These are phyloP conservation scores for Shargacucullia verbasci DNA, from an alignment of 2,888 invertebrate genomes.

Conservation along the genomic window DNA sequence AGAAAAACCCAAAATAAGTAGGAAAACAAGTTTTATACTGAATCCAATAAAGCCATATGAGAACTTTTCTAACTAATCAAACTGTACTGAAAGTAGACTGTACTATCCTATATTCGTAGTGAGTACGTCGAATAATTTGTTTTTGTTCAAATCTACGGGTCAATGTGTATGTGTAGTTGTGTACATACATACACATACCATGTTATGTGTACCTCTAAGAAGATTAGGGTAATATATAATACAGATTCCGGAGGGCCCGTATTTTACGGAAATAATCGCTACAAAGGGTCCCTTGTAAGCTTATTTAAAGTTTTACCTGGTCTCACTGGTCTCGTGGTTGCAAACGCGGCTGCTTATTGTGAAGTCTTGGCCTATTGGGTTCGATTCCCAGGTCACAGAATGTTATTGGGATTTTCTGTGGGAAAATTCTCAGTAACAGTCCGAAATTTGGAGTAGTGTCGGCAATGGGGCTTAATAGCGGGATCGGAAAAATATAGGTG, in stretches of 20 bases:
- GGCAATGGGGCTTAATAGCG: too few species aligned
- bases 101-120: conserved; percentile 18
- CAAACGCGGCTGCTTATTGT: too few species aligned
- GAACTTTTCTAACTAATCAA: conserved; percentile 49
- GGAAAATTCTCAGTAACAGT: too few species aligned
- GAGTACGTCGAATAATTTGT: conserved; percentile 24
- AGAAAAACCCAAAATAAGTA: conserved; percentile 23
- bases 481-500: too few species aligned
- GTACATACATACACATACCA: too few species aligned
- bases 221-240: conserved; percentile 48
- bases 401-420: too few species aligned
- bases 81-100: conserved; percentile 33
- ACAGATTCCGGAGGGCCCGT: conserved; percentile 17
- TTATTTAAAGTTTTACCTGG: conserved; percentile 35
- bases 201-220: conserved; percentile 37
- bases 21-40: conserved; percentile 44
- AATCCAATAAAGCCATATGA: conserved; percentile 38
- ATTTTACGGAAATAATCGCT: conserved; percentile 32
- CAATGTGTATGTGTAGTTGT: not conserved
- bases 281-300: conserved; percentile 28
- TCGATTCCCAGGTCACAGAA: too few species aligned
- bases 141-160: conserved; percentile 35
- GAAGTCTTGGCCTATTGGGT: too few species aligned
- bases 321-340: too few species aligned
- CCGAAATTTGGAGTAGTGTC: too few species aligned